Base-by-base conservation (phyloP, 2,888 invertebrate genomes). In the Hypercompe scribonia region DNA sequence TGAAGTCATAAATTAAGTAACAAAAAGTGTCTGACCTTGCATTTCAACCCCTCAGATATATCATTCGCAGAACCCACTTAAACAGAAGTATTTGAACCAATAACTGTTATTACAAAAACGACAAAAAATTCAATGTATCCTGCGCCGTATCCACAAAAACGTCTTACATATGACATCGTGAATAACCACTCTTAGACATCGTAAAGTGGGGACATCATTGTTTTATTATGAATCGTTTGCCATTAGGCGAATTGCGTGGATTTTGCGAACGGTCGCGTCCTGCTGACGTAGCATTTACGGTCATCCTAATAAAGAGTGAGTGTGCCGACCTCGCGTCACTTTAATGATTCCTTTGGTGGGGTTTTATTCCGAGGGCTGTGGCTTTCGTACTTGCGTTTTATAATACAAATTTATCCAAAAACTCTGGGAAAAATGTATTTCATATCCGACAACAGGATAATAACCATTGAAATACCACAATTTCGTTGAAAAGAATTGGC, bases 171-270 rank as follows among this genome's bases (percentile, higher is more conserved):
- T 82, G 74, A 74, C 70, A 79, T 79, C 75, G 80, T 80, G 82
- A 83, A 85, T 83, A 85, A 73, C 73, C 36, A 64, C 79, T 65
- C 77, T 78, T 74, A 80, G 77, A 81, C 83, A 81, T 85, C 85
- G 84, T 87, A 83, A 86, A 88, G 84, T 86, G 82, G 83, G 83
- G 79, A 83, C 85, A 86, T 89, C 86, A 89, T 89, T 89, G 90
- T 89, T 90, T 90, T 89, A 90, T 89, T 90, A 88, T 88, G 88
- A 89, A 89, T 89, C 89, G 89, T 86, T 82, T 82, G 82, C 87
- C 85, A 88, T 89, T 89, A 87, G 86, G 84, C 77, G 86, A 85
- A 88, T 88, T 86, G 87, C 82, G 81, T 77, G 79, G 86, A 87
- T 87, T 86, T 83, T 83, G 80, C 81, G 80, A 81, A 76, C 76